Conservation (phyloP, 2,888 invertebrate species). For the Platerodrilus igneus region DNA sequence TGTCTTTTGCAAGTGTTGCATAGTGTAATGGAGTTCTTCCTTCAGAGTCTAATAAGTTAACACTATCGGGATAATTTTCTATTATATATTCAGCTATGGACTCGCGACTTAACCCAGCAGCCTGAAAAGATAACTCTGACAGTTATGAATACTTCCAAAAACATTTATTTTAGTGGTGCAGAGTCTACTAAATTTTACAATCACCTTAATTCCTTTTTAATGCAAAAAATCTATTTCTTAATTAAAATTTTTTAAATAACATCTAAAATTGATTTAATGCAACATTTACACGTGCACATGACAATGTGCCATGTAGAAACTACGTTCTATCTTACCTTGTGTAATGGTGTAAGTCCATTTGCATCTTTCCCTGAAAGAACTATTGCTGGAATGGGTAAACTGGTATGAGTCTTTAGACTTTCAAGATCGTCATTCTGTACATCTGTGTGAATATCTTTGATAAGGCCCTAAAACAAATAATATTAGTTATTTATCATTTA, state of each 20-base stretch:
- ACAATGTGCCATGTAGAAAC: no score
- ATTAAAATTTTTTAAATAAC: no score
- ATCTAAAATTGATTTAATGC: no score
- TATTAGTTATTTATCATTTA: conserved; percentile 14
- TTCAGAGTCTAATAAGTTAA: conserved; percentile 70
- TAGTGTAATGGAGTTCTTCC: conserved; percentile 87
- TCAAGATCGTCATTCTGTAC: conserved; percentile 74
- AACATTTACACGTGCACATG: no score
- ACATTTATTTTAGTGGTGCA: neutral
- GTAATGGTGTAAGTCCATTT: conserved; percentile 80
- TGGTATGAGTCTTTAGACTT: conserved; percentile 59
- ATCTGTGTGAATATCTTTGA: conserved; percentile 75
- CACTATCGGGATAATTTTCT: conserved; percentile 63
- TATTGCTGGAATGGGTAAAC: conserved; percentile 65
- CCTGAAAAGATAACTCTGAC: conserved; percentile 48
- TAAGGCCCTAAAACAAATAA: conserved; percentile 61
- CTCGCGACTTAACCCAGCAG: conserved; percentile 74
- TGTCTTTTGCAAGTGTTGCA: conserved; percentile 75
- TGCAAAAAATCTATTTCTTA: no score
- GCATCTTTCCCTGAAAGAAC: conserved; percentile 69
- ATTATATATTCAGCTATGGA: conserved; percentile 72
- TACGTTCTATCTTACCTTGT: conserved; percentile 70
- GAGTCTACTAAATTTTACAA: no score
- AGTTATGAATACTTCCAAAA: no score
- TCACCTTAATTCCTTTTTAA: no score